These are phyloP conservation scores for Vireo griseus DNA, from an alignment of 2,797 vertebrate species.

Conservation along the genomic window DNA sequence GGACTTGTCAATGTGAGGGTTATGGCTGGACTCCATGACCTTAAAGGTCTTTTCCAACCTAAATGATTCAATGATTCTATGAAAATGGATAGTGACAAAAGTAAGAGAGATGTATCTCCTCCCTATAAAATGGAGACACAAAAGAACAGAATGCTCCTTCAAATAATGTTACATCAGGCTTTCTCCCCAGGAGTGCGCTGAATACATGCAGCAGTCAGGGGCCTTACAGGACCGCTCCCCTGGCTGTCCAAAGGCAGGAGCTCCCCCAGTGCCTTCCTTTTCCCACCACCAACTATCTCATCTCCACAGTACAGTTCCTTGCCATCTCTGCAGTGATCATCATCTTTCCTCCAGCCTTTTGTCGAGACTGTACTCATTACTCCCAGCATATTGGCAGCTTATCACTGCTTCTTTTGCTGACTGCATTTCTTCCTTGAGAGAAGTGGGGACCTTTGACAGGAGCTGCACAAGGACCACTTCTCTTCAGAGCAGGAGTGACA, in stretches of 20 bases:
- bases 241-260: background rate
- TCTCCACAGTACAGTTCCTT: rapidly evolving
- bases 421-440: background rate
- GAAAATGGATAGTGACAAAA: background rate
- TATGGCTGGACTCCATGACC: background rate
- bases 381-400: background rate
- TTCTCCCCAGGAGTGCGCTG: background rate
- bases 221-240: background rate
- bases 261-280: background rate
- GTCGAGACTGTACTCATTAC: background rate
- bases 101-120: background rate
- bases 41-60: background rate
- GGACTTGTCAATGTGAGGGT: background rate
- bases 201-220: rapidly evolving
- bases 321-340: background rate
- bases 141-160: background rate
- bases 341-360: background rate
- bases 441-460: background rate
- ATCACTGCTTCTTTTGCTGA: background rate
- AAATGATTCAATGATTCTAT: background rate
- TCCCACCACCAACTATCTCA: background rate
- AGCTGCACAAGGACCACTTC: background rate
- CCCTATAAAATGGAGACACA: background rate
- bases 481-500: background rate
- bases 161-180: background rate